Evolutionary conservation across 2,113 vertebrate genomes (phyloP), one percentile per base, ranked within the genome.

Genomic region (Herpailurus yagouaroundi): DNA sequence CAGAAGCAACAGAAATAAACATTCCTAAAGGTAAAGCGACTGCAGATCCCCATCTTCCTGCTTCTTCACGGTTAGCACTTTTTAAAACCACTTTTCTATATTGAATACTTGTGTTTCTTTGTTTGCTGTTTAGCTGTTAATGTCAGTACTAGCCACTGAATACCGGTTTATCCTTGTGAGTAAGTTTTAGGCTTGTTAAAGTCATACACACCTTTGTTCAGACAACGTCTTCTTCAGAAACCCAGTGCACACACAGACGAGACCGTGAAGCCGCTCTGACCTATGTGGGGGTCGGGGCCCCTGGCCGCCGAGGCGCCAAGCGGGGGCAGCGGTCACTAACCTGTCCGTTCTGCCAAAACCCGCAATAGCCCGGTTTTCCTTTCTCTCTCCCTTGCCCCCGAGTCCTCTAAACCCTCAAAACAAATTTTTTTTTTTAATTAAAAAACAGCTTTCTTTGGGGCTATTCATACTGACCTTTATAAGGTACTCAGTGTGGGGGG

Each of bases 151-250:
- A 77, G 5, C 27, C 23, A 73, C 60, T 81, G 52, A 38, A 41
- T 71, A 63, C 21, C 36, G 14, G 3, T 92, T 64, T 60, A 63
- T 60, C 15, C 10, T 92, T 93, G n/a, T 86, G 27, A 33, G 63
- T 69, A 74, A 74, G 73, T 91, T 76, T 94, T 29, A 88, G 57
- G 52, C 29, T 76, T 96, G 82, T 91, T 57, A 77, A 92, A 52
- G 8, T 50, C 69, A 85, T 9, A 10, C 12, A n/a, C 25, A 76
- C 36, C 48, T 80, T 92, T 93, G 41, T 86, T 95, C 9, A 86
- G 63, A 38, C 4, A 41, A 27, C 64, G n/a, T 45, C 10, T 71
- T 89, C 88, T 90, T 12, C 21, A 52, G 50, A 74, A 76, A 27
- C 52, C 93, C 18, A 21, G 7, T 27, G 14, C 71, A 50, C 45